Conservation (phyloP, 64 coral and sea anemone species). For the Montipora foliosa region DNA sequence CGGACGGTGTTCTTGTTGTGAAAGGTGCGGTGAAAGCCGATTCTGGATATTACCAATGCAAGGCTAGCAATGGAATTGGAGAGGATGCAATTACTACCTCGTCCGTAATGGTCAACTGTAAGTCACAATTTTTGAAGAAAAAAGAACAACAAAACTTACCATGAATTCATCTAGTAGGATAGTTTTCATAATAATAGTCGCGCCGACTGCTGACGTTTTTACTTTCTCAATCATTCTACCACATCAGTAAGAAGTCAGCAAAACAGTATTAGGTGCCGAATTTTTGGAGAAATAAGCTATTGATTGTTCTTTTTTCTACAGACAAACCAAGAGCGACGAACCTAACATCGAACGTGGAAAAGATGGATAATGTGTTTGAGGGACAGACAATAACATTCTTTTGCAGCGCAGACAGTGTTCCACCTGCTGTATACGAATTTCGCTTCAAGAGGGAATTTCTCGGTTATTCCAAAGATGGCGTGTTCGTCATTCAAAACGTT, state of each 20-base stretch:
- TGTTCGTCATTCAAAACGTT: neutral
- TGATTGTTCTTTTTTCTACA: neutral
- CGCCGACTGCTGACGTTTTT: too few relatives aligned
- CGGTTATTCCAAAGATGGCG: neutral
- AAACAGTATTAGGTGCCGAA: too few relatives aligned
- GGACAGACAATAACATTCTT: neutral
- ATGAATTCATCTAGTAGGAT: too few relatives aligned
- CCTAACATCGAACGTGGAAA: neutral
- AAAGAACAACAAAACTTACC: neutral
- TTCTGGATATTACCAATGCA: constrained; percentile 29
- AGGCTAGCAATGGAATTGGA: constrained; percentile 39
- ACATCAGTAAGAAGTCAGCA: too few relatives aligned
- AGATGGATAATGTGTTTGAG: neutral
- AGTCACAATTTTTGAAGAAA: neutral
- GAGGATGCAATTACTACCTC: neutral
- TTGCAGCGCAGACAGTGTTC: constrained; percentile 10
- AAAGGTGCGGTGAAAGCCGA: constrained; percentile 1
- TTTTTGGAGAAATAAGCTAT: too few relatives aligned
- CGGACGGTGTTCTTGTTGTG: neutral
- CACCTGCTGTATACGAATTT: constrained; percentile 11
- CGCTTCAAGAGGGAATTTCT: neutral
- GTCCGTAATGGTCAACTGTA: neutral
- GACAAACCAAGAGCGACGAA: constrained; percentile 4
- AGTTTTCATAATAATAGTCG: too few relatives aligned
- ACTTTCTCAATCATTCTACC: too few relatives aligned